These are phyloP conservation scores for Salvelinus alpinus DNA, from an alignment of 2,113 vertebrate species.

Conservation along the genomic window DNA sequence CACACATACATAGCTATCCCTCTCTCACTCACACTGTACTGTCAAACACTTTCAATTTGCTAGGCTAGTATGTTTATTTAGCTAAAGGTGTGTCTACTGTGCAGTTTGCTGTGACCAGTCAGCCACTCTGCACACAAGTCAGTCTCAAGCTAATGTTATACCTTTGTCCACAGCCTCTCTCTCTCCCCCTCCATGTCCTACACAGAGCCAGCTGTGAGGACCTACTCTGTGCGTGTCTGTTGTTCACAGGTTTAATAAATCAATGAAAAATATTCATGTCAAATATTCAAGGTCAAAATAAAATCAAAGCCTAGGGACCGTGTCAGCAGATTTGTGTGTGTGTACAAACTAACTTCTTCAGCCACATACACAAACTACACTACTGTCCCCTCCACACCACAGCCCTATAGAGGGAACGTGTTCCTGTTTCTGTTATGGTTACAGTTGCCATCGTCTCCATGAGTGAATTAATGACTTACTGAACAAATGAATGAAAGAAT, in stretches of 20 bases:
- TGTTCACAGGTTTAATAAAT: slow-evolving; percentile 60
- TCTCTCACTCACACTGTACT: neutral
- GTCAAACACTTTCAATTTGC: neutral
- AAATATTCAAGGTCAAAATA: slow-evolving; percentile 46
- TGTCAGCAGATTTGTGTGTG: slow-evolving; percentile 21
- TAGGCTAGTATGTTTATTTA: slow-evolving; percentile 59
- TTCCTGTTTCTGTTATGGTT: neutral
- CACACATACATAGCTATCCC: neutral
- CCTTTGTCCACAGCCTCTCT: neutral
- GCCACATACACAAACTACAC: neutral
- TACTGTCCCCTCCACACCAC: neutral
- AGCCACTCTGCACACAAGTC: neutral
- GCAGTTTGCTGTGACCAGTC: slow-evolving; percentile 55
- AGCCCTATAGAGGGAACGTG: neutral
- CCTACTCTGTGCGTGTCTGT: slow-evolving; percentile 34
- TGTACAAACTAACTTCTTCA: neutral
- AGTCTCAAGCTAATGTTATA: neutral
- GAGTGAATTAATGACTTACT: slow-evolving; percentile 20
- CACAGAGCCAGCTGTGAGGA: slow-evolving; percentile 71
- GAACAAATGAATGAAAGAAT: slow-evolving; percentile 37
- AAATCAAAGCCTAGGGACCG: slow-evolving; percentile 40
- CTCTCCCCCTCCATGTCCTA: slow-evolving; percentile 40
- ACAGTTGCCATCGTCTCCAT: neutral
- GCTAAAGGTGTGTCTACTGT: slow-evolving; percentile 59
- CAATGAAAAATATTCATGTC: slow-evolving; percentile 37